Percentiles rank a stretch among this genome's conserved stretches.
Conservation (phyloP, 23 tunicate genomes). For the Halocynthia roretzi region DNA sequence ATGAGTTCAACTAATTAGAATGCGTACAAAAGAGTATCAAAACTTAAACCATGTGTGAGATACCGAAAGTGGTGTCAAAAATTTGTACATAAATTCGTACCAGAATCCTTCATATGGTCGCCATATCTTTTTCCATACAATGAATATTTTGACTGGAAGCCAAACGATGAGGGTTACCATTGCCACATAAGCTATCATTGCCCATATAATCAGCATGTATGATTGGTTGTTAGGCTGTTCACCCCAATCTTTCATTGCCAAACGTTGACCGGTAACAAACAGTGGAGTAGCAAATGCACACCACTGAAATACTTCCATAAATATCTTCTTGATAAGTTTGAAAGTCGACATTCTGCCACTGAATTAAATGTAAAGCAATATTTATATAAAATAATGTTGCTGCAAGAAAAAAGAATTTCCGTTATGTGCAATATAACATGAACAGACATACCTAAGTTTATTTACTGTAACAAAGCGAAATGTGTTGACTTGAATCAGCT, state of each 20-base stretch:
- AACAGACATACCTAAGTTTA: too few relatives aligned
- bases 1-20: too few relatives aligned
- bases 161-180: slow-evolving; percentile 51
- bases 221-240: neutral
- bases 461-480: too few relatives aligned
- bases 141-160: slow-evolving; percentile 54
- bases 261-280: slow-evolving; percentile 36
- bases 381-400: too few relatives aligned
- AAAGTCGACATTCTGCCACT: slow-evolving; percentile 3
- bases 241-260: slow-evolving; percentile 9
- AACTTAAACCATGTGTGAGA: too few relatives aligned
- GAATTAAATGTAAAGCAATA: too few relatives aligned
- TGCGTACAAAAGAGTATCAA: too few relatives aligned
- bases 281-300: slow-evolving; percentile 45
- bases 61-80: neutral
- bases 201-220: slow-evolving; percentile 14
- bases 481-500: too few relatives aligned
- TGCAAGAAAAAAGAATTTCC: too few relatives aligned
- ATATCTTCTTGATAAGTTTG: slow-evolving; percentile 21
- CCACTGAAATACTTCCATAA: slow-evolving; percentile 49
- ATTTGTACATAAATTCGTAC: slow-evolving; percentile 15
- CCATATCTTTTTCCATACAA: slow-evolving; percentile 48
- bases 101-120: slow-evolving; percentile 36
- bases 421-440: too few relatives aligned
- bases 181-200: slow-evolving; percentile 48